Evolutionary conservation across 2,113 vertebrate species (phyloP), one percentile per base, ranked within the genome.

Genomic region (Oceanites oceanicus): DNA sequence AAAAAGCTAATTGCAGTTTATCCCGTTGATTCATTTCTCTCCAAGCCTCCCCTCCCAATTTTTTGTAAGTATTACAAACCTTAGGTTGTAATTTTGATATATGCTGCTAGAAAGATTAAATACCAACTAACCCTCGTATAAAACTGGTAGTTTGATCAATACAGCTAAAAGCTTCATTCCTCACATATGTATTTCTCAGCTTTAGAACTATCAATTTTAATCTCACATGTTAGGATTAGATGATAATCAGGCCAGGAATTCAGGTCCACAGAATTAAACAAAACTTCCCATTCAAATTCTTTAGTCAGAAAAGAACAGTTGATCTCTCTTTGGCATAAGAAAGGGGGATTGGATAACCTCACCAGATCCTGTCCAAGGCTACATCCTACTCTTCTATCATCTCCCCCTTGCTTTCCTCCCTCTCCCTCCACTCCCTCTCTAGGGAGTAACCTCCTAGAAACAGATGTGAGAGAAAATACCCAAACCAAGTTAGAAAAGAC

Each of bases 1-100:
- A 94, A 96, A 93, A 87, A 86, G 70, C 85, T 94, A 96, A 97
- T 96, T 94, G 90, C 44, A 53, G 63, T 93, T 95, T 93, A 93
- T 82, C 15, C 45, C 59, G 71, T 71, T 97, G 95, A 97, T 95
- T 96, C 94, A 94, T 94, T 93, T 84, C 76, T 86, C 78, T 29
- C 42, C 38, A 83, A 90, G n/a, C 22, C 30, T 96, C 67, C 34
- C 63, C 75, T 93, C 76, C 83, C 78, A 92, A 23, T 92, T 93
- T 95, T 94, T 95, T 62, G 13, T 88, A 86, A 77, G 67, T 88
- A 90, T 77, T 86, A 92, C 50, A 91, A 94, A 95, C 67, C 49
- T 86, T 42, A 76, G 49, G 72, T 91, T 92, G 72, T 97, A 92
- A 94, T 92, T 94, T 92, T 97, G 67, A 94, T 92, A 83, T 92